phyloP scores from a whole-genome alignment of 2,888 invertebrate genomes.

The Philaethria dido region DNA sequence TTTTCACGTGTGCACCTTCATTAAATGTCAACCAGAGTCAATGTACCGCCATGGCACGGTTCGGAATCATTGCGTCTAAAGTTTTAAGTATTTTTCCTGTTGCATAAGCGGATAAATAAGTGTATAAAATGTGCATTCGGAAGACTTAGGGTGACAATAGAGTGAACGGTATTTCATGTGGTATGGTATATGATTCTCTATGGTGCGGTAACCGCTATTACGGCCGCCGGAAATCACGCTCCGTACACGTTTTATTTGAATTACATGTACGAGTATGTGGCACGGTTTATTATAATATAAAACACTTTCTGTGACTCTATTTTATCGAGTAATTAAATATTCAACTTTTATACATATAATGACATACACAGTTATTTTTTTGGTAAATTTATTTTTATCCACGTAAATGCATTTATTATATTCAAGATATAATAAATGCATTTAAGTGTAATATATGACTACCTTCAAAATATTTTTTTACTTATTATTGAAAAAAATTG shows the following conservation, averaged over 20 bases:
- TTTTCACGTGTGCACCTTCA: conserved; percentile 39
- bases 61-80: conserved; percentile 45
- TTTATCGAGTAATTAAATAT: conserved; percentile 26
- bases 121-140: conserved; percentile 38
- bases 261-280: conserved; percentile 61
- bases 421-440: too few relatives aligned
- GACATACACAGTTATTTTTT: not conserved
- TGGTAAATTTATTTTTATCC: not conserved
- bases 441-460: too few relatives aligned
- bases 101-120: conserved; percentile 46
- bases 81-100: conserved; percentile 47
- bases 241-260: conserved; percentile 56
- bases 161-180: conserved; percentile 51
- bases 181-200: conserved; percentile 32
- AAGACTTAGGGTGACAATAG: conserved; percentile 34
- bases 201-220: conserved; percentile 45
- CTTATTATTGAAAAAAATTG: too few relatives aligned
- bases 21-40: conserved; percentile 44
- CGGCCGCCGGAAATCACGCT: conserved; percentile 67
- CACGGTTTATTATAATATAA: conserved; percentile 50
- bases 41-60: conserved; percentile 46
- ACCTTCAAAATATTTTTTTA: too few relatives aligned
- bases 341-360: not conserved
- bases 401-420: too few relatives aligned
- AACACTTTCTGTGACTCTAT: conserved; percentile 41